These are phyloP conservation scores for Bombus breviceps DNA, from an alignment of 1,140 invertebrate species.

Conservation along the genomic window DNA sequence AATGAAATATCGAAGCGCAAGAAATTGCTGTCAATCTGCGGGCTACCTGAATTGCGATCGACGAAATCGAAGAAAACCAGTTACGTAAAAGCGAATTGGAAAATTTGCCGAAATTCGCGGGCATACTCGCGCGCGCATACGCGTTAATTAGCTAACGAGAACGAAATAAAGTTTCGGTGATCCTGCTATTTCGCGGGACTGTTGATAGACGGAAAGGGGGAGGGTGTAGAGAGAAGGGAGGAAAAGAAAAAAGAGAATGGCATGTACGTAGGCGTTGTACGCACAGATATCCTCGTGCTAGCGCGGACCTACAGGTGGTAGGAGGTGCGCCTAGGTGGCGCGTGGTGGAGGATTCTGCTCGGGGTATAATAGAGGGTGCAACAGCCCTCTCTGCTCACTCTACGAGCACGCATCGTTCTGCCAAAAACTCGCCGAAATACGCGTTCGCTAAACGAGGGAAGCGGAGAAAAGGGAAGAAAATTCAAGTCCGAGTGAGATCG, in stretches of 20 bases:
- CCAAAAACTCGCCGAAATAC: constrained; percentile 42
- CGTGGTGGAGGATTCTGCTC: constrained; percentile 68
- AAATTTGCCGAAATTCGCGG: not conserved
- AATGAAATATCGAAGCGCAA: not conserved
- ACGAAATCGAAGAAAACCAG: not conserved
- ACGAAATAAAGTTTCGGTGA: no score
- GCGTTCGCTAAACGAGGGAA: not conserved
- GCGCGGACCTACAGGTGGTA: constrained; percentile 74
- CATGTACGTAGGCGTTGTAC: constrained; percentile 34
- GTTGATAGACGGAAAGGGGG: not conserved
- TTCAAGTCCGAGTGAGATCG: not conserved
- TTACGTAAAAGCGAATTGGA: not conserved
- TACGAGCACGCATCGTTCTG: constrained; percentile 62
- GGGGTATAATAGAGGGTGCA: constrained; percentile 79
- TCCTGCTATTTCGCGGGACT: not conserved
- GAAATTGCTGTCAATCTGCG: not conserved
- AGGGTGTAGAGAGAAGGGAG: no score
- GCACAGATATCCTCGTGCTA: not conserved
- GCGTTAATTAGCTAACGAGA: not conserved
- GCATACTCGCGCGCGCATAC: not conserved
- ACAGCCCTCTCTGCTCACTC: constrained; percentile 75
- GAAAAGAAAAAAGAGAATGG: no score
- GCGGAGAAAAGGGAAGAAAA: not conserved
- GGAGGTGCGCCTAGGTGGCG: constrained; percentile 33
- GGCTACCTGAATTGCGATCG: not conserved